Percentiles rank a stretch among this genome's conserved stretches.
phyloP scores from a whole-genome alignment of 2,113 vertebrate genomes.

The Camelus dromedarius region DNA sequence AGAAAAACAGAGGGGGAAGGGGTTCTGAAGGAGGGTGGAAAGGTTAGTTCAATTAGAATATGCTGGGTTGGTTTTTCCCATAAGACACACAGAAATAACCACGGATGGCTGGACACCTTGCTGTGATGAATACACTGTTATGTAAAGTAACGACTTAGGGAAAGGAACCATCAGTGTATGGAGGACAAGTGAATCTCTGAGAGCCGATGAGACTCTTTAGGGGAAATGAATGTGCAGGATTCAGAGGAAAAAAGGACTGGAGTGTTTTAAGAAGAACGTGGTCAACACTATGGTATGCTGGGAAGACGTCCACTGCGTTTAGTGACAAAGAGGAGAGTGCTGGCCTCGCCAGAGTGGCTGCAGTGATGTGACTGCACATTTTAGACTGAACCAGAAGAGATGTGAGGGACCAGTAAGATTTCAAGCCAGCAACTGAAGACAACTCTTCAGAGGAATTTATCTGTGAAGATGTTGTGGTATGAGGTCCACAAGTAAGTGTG shows the following conservation, averaged over 20 bases:
- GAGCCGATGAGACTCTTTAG: neutral
- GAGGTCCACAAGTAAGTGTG: neutral
- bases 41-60: neutral
- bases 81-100: neutral
- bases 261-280: neutral
- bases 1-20: neutral
- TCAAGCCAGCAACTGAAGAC: neutral
- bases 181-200: neutral
- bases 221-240: neutral
- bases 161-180: neutral
- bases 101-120: neutral
- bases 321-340: neutral
- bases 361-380: neutral
- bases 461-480: neutral
- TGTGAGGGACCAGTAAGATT: fast-evolving
- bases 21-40: neutral
- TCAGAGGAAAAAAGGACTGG: neutral
- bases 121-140: neutral
- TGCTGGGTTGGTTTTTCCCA: neutral
- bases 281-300: neutral
- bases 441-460: neutral
- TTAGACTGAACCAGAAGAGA: neutral
- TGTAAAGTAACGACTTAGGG: neutral
- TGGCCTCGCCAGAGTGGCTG: neutral
- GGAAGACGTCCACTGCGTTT: neutral